phyloP scores from a whole-genome alignment of 2,888 invertebrate species.

The Cepaea hortensis region DNA sequence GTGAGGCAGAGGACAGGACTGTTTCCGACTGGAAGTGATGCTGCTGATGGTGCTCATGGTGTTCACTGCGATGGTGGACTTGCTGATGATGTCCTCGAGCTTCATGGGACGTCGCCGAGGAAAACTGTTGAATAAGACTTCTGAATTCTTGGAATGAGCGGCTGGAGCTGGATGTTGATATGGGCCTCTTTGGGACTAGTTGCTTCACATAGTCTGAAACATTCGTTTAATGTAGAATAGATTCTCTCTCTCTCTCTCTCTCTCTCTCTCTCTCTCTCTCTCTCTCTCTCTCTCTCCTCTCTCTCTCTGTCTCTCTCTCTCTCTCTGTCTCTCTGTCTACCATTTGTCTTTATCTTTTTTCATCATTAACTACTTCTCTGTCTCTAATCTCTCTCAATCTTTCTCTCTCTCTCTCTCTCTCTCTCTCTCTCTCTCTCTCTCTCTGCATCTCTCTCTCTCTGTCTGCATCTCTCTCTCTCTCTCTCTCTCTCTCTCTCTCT shows the following conservation, averaged over 20 bases:
- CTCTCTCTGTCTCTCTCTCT: too few relatives aligned
- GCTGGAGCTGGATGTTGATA: background rate
- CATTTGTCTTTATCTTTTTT: too few relatives aligned
- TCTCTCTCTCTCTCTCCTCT: background rate
- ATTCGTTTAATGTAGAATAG: background rate
- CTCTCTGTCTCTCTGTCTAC: too few relatives aligned
- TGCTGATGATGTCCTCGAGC: background rate
- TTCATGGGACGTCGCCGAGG: background rate
- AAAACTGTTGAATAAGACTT: conserved; percentile 18
- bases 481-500: too few relatives aligned
- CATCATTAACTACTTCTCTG: too few relatives aligned
- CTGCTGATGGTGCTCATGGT: background rate
- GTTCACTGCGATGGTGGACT: conserved; percentile 1
- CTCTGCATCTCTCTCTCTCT: too few relatives aligned
- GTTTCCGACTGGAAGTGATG: conserved; percentile 1
- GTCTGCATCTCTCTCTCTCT: too few relatives aligned
- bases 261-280: background rate
- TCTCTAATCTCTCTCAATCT: too few relatives aligned
- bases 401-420: too few relatives aligned
- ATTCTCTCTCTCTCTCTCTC: background rate
- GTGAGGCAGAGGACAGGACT: conserved; percentile 1
- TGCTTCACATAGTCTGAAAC: conserved; percentile 32
- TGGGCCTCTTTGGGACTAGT: conserved; percentile 3
- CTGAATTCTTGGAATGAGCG: conserved; percentile 29
- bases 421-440: too few relatives aligned